Evolutionary conservation across 2,797 vertebrate species (phyloP).

Genomic region (Spizella passerina): DNA sequence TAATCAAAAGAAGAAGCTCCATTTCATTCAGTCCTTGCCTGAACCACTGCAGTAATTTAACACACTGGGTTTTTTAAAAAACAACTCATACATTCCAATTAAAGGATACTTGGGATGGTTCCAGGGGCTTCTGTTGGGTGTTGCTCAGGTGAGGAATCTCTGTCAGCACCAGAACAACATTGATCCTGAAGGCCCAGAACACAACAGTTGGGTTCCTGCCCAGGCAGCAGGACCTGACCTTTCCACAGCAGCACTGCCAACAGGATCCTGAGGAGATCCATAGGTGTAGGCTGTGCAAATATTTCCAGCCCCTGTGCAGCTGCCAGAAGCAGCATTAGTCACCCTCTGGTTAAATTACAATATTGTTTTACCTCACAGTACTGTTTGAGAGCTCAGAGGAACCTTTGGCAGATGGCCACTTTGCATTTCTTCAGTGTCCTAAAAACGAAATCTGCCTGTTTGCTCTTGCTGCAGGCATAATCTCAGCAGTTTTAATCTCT

Average conservation of each 20-base stretch:
- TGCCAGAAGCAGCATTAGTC: neutral
- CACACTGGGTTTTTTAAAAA: accelerated
- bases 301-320: neutral
- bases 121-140: neutral
- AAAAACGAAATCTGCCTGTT: neutral
- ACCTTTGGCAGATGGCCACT: neutral
- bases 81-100: accelerated
- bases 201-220: neutral
- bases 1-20: neutral
- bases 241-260: neutral
- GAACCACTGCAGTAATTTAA: neutral
- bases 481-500: neutral
- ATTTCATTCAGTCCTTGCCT: neutral
- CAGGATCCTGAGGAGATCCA: neutral
- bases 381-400: neutral
- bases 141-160: neutral
- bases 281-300: neutral
- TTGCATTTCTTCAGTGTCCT: neutral
- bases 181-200: neutral
- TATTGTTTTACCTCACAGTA: neutral
- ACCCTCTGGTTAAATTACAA: neutral
- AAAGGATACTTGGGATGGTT: neutral
- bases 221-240: neutral
- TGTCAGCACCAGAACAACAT: neutral
- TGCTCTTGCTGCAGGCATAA: neutral